Conservation (phyloP, 2,888 invertebrate species). For the Drepanosiphum platanoidis region DNA sequence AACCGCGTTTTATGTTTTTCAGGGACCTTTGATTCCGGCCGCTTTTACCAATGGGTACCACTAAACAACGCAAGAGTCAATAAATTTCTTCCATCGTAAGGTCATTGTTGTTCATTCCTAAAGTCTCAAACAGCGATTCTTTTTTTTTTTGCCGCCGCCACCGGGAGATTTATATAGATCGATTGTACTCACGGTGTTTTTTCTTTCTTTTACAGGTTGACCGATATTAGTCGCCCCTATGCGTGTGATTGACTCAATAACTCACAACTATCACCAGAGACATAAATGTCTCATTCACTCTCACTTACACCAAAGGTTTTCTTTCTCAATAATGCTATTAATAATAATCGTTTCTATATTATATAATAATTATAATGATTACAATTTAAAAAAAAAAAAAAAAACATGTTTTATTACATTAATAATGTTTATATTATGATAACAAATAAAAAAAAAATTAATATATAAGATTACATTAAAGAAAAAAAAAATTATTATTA, state of each 20-base stretch:
- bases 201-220: constrained; percentile 45
- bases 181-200: not conserved
- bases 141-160: not conserved
- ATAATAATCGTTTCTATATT: constrained; percentile 61
- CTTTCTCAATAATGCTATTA: constrained; percentile 60
- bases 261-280: constrained; percentile 61
- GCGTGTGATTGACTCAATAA: constrained; percentile 58
- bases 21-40: constrained; percentile 97
- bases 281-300: constrained; percentile 59
- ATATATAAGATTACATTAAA: constrained; percentile 53
- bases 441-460: constrained; percentile 58
- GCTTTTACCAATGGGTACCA: constrained; percentile 99
- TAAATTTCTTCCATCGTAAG: constrained; percentile 61
- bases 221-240: constrained; percentile 54
- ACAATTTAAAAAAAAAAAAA: constrained; percentile 1
- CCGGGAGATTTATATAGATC: not conserved
- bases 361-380: constrained; percentile 54
- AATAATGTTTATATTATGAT: constrained; percentile 61
- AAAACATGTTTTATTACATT: constrained; percentile 59
- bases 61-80: constrained; percentile 71
- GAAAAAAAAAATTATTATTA: constrained; percentile 50
- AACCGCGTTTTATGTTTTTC: constrained; percentile 68
- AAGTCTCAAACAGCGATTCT: not conserved
- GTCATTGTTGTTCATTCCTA: constrained; percentile 27
- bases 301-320: constrained; percentile 62